Percentiles rank a stretch among this genome's conserved stretches.
phyloP scores from a whole-genome alignment of 2,797 vertebrate genomes.

The Ctenopoma multispine region DNA sequence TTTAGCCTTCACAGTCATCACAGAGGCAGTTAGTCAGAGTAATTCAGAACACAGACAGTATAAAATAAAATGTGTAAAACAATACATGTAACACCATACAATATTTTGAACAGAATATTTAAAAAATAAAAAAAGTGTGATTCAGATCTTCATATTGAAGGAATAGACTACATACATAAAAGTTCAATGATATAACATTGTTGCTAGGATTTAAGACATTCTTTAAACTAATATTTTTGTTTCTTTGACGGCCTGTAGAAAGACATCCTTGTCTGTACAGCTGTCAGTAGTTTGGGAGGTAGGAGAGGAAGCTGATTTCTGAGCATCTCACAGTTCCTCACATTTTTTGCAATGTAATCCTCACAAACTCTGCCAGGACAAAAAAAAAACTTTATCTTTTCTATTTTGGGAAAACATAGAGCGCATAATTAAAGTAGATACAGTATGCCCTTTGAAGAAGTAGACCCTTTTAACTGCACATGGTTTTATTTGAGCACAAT shows the following conservation, averaged over 20 bases:
- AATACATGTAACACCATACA: slow-evolving; percentile 39
- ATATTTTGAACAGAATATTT: slow-evolving; percentile 33
- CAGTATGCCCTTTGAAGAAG: not conserved
- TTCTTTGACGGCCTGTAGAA: slow-evolving; percentile 88
- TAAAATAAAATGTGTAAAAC: slow-evolving; percentile 60
- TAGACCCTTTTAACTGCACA: not conserved
- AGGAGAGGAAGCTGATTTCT: slow-evolving; percentile 86
- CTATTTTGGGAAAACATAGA: slow-evolving; percentile 9
- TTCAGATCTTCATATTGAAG: slow-evolving; percentile 5
- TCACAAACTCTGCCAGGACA: slow-evolving; percentile 86
- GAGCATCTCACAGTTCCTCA: slow-evolving; percentile 69
- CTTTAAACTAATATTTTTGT: slow-evolving; percentile 31
- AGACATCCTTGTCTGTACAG: slow-evolving; percentile 88
- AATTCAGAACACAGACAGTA: slow-evolving; percentile 40
- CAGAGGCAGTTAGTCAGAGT: slow-evolving; percentile 6
- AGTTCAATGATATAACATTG: slow-evolving; percentile 8
- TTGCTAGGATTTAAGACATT: slow-evolving; percentile 22
- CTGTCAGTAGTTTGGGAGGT: slow-evolving; percentile 86
- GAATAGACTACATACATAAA: slow-evolving; percentile 42
- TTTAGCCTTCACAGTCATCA: slow-evolving; percentile 55
- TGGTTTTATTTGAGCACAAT: slow-evolving; percentile 2
- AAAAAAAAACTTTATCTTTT: slow-evolving; percentile 5
- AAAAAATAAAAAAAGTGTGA: slow-evolving; percentile 41
- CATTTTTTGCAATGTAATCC: slow-evolving; percentile 91
- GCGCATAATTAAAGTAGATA: slow-evolving; percentile 1